These are phyloP conservation scores for Chironomus tentans DNA, from an alignment of 2,888 invertebrate genomes.

Conservation along the genomic window DNA sequence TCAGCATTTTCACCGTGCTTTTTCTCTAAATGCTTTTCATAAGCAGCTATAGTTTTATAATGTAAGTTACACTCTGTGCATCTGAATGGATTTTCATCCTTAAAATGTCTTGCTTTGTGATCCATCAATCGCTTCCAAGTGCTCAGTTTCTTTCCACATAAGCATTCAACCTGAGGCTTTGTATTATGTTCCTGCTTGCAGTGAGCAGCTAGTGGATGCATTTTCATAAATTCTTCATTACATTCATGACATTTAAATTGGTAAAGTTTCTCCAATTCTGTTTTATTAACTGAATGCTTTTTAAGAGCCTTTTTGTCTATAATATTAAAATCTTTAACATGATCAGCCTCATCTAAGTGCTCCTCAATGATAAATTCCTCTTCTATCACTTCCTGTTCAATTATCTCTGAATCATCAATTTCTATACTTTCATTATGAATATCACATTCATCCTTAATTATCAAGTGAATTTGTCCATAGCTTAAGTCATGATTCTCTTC, in stretches of 20 bases:
- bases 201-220: not conserved
- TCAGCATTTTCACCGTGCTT: slow-evolving; percentile 2
- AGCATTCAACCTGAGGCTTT: not conserved
- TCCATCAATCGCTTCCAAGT: not conserved
- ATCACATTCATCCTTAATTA: no score
- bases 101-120: not conserved
- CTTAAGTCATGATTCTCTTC: not conserved
- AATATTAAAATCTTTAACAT: not conserved
- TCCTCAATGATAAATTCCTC: not conserved
- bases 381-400: not conserved
- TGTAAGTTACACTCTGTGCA: not conserved
- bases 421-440: not conserved
- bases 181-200: not conserved
- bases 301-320: not conserved
- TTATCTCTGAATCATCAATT: not conserved
- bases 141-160: not conserved
- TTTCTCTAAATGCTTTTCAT: slow-evolving; percentile 1
- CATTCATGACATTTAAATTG: slow-evolving; percentile 8
- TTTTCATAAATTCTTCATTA: slow-evolving; percentile 5
- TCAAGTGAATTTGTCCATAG: no score
- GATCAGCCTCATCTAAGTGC: not conserved
- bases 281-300: not conserved
- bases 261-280: not conserved
- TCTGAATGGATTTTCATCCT: not conserved
- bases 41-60: not conserved